phyloP scores from a whole-genome alignment of 2,797 vertebrate species.

The Neosilurus mollespiculum region DNA sequence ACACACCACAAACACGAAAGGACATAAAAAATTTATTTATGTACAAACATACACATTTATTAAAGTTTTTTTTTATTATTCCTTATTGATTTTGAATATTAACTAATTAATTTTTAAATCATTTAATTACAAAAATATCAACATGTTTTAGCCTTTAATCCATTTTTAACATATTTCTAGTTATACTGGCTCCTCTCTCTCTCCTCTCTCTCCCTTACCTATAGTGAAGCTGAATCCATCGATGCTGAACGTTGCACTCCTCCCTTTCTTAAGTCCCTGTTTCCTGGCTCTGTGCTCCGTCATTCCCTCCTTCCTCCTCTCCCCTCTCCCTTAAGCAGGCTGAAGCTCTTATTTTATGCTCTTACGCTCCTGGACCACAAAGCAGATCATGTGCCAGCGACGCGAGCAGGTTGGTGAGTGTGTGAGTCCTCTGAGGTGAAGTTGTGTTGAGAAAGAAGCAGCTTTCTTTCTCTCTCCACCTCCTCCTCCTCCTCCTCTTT shows the following conservation, averaged over 20 bases:
- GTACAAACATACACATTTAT: too few species aligned
- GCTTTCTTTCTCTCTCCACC: conserved; percentile 49
- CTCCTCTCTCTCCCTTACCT: conserved; percentile 77
- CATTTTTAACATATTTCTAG: too few species aligned
- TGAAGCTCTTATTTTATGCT: conserved; percentile 10
- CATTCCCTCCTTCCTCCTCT: conserved; percentile 59
- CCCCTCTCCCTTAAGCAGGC: not conserved
- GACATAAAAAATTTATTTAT: too few species aligned
- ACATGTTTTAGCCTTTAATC: too few species aligned
- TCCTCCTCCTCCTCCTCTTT: conserved; percentile 39
- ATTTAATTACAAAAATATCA: too few species aligned
- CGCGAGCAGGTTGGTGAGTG: conserved; percentile 24
- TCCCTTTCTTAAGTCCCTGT: conserved; percentile 91
- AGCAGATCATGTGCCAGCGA: conserved; percentile 1
- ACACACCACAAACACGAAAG: too few species aligned
- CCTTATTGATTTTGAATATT: too few species aligned
- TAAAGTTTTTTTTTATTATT: too few species aligned
- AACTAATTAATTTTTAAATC: too few species aligned
- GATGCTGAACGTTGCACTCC: conserved; percentile 94
- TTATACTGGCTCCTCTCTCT: not conserved
- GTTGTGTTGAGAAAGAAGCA: conserved; percentile 28
- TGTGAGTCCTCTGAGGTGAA: conserved; percentile 28
- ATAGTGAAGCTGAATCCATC: conserved; percentile 97
- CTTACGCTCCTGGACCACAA: not conserved
- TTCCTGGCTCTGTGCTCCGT: conserved; percentile 86